phyloP scores from a whole-genome alignment of 2,797 vertebrate genomes.

The Siniperca obscura region DNA sequence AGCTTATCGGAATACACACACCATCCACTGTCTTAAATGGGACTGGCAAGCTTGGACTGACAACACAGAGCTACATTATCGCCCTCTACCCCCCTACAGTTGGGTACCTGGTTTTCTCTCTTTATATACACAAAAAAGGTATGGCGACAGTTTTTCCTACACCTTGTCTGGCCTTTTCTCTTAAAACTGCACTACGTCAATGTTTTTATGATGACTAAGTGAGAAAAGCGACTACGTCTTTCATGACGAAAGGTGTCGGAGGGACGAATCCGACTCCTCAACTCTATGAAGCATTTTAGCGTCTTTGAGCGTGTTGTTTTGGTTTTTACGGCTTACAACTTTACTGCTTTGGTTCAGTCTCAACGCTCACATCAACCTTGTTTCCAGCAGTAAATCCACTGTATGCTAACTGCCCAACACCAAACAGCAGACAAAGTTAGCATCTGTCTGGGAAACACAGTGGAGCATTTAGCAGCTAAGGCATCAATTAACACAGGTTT shows the following conservation, averaged over 20 bases:
- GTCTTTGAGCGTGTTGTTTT: constrained; percentile 2
- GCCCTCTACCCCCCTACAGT: background rate
- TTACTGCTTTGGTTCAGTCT: background rate
- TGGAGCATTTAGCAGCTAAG: background rate
- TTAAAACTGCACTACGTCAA: background rate
- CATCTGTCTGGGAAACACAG: too few relatives aligned
- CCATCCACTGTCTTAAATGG: constrained; percentile 64
- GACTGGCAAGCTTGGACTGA: constrained; percentile 47
- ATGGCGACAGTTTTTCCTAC: background rate
- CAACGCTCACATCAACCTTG: background rate
- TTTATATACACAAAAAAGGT: background rate
- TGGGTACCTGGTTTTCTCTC: constrained; percentile 15
- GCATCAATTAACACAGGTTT: background rate
- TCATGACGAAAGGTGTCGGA: background rate
- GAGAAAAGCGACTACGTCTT: background rate
- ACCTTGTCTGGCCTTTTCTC: background rate
- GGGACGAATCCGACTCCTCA: background rate
- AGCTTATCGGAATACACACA: constrained; percentile 70
- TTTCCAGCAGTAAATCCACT: background rate
- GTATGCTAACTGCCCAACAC: background rate
- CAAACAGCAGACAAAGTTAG: background rate
- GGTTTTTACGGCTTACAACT: background rate
- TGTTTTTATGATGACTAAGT: background rate
- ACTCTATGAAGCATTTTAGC: background rate
- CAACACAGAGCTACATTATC: constrained; percentile 49